Evolutionary conservation across 1,140 invertebrate genomes (phyloP), one percentile per base, ranked within the genome.

Genomic region (Musca vetustissima): DNA sequence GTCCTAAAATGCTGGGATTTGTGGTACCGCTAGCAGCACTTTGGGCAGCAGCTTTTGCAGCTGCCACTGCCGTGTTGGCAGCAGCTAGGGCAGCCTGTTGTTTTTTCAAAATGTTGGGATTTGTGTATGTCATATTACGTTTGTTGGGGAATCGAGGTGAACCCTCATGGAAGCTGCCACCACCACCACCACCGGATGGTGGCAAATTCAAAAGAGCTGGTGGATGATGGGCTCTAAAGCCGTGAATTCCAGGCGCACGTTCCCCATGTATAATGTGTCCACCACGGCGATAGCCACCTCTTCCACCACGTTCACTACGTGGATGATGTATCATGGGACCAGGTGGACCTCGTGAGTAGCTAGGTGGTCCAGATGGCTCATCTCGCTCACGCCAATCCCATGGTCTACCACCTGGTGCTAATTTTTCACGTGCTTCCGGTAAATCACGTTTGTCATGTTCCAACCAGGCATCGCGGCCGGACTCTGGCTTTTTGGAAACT

Each of bases 21-120:
- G 78, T 80, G 32, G 73, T 77, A 25, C 78, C 76, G 66, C 80
- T 80, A 19, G 78, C 78, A 6, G 78, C 74, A 28, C 78, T 80
- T 57, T 81, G 79, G 7, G 79, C 78, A 15, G 78, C 79, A 53
- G 79, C 77, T 1, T 77, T 77, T 24, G 75, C 77, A 11, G 79
- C 78, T 24, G 79, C 76, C 0, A 75, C 78, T 2, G 77, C 77
- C 1, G 76, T 77, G 72, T 8, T 71, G 43, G 66, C 66, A 13
- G 69, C 65, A 2, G 57, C 52, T 43, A 69, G 2, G 59, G 69
- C 22, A 48, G 71, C 8, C 19, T 71, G 52, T 52, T 74, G 72
- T 2, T 70, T 72, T n/a, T 71, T 71, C 19, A 69, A 67, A 53
- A 71, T 21, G 48, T 72, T 72, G 4, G 71, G 69, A 49, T 70